phyloP scores from a whole-genome alignment of 2,113 vertebrate species.

The Trogon surrucura region DNA sequence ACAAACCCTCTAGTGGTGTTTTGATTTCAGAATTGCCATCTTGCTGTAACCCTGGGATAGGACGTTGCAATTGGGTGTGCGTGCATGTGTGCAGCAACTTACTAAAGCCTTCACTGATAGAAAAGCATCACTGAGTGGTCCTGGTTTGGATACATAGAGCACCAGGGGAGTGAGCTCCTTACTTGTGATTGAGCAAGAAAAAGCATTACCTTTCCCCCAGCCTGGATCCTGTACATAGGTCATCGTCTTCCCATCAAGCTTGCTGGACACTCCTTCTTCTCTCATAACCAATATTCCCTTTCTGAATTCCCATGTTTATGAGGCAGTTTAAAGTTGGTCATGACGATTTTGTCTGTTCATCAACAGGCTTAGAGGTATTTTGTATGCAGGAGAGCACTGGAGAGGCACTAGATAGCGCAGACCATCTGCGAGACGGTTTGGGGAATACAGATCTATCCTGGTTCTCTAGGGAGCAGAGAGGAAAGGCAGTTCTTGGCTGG shows the following conservation, averaged over 20 bases:
- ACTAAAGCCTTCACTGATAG: not conserved
- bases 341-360: not conserved
- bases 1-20: not conserved
- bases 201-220: not conserved
- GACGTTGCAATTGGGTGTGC: not conserved
- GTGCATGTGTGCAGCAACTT: not conserved
- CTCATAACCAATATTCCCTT: not conserved
- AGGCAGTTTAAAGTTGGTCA: not conserved
- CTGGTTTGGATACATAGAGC: not conserved
- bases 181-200: not conserved
- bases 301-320: not conserved
- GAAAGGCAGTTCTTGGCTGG: not conserved
- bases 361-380: not conserved
- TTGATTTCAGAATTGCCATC: not conserved
- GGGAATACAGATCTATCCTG: not conserved
- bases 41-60: not conserved
- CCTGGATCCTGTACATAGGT: not conserved
- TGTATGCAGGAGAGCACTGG: not conserved
- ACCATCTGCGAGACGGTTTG: not conserved
- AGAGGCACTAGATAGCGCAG: rapidly evolving
- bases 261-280: not conserved
- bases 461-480: not conserved
- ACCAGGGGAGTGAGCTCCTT: rapidly evolving
- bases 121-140: not conserved
- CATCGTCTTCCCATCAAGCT: not conserved